phyloP scores from a whole-genome alignment of 2,888 invertebrate genomes.

The Netelia melanura region DNA sequence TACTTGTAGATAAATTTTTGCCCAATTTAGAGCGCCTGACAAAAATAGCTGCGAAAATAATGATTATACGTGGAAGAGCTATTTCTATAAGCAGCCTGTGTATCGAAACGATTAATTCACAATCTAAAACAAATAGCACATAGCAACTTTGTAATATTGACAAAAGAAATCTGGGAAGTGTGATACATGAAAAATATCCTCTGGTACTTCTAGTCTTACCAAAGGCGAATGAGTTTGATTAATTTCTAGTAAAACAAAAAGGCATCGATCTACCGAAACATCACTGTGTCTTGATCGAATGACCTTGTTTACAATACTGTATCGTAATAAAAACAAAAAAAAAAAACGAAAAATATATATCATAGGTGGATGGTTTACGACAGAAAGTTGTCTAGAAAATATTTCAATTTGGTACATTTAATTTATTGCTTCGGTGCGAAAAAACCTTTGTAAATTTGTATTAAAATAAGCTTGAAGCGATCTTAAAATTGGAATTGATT shows the following conservation, averaged over 20 bases:
- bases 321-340: slow-evolving; percentile 38
- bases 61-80: slow-evolving; percentile 26
- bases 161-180: slow-evolving; percentile 59
- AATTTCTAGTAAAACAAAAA: slow-evolving; percentile 41
- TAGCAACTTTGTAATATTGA: slow-evolving; percentile 48
- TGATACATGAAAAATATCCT: slow-evolving; percentile 69
- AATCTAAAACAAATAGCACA: slow-evolving; percentile 33
- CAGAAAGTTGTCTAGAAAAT: slow-evolving; percentile 50
- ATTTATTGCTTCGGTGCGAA: slow-evolving; percentile 64
- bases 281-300: slow-evolving; percentile 53
- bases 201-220: slow-evolving; percentile 75
- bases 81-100: slow-evolving; percentile 22
- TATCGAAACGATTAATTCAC: slow-evolving; percentile 22
- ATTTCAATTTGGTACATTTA: slow-evolving; percentile 61
- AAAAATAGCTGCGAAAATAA: neutral
- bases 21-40: neutral
- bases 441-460: slow-evolving; percentile 66
- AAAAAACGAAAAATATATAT: slow-evolving; percentile 30
- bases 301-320: slow-evolving; percentile 46
- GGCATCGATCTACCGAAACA: slow-evolving; percentile 34
- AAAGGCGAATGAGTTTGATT: slow-evolving; percentile 67
- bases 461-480: slow-evolving; percentile 53
- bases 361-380: slow-evolving; percentile 61
- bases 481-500: slow-evolving; percentile 56
- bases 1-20: neutral